Evolutionary conservation across 2,888 invertebrate species (phyloP), one percentile per base, ranked within the genome.

Genomic region (Heliconius charithonia): DNA sequence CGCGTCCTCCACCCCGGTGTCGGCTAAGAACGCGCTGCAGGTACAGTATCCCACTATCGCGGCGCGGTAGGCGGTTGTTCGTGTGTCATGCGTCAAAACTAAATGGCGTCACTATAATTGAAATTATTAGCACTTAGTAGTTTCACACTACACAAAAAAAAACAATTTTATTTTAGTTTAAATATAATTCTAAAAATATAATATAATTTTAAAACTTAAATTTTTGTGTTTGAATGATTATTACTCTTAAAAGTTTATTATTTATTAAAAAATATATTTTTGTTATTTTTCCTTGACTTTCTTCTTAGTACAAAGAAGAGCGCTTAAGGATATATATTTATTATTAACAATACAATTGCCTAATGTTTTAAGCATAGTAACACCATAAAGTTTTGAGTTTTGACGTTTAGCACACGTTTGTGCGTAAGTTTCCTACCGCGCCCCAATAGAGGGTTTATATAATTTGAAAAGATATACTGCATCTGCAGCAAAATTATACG

Each of bases 1-100:
- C 88, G 93, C 95, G 86, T 90, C 95, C 79, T 93, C 95, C 87
- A 95, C 96, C 83, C 95, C 96, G 83, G 91, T 96, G 84, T 95
- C 96, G 83, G 95, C 96, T 85, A 96, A 96, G 94, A 95, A 96
- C 88, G 96, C 96, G 82, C 93, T 96, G 80, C 96, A 96, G 96
- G 96, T 96, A 96, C 96, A 92, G 90, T 96, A 95, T 89, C 88
- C 93, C 83, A 92, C 92, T 81, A 93, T 94, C 87, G 94, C 93
- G 82, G 93, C 93, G 87, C 93, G 95, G 92, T 95, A 95, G 88
- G 87, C 87, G 13, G 29, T 45, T 45, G 29, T 22, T 16, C 74
- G 80, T 81, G 80, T 80, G 78, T 75, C 74, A 75, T 56, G 71
- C 71, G 71, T 80, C 80, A 77, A 79, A 80, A 80, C 67, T 66